These are phyloP conservation scores for Corythornis madagascariensis DNA, from an alignment of 2,113 vertebrate species.

Conservation along the genomic window DNA sequence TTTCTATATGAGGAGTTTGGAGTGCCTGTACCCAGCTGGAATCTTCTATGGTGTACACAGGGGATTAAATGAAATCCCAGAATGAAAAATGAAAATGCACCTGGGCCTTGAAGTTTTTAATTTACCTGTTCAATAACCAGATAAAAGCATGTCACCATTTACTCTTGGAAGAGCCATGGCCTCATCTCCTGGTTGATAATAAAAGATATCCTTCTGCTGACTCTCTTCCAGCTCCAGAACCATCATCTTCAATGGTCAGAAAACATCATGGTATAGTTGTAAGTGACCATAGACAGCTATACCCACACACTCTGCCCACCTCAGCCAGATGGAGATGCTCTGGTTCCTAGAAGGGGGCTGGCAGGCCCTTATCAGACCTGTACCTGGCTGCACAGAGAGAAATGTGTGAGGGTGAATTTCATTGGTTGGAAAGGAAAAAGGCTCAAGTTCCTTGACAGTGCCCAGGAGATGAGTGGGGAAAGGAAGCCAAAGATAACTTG, in stretches of 20 bases:
- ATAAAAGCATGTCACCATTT: rapidly evolving
- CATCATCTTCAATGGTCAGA: neutral
- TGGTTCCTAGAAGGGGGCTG: neutral
- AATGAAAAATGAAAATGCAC: neutral
- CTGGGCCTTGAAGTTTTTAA: neutral
- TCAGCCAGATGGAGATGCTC: neutral
- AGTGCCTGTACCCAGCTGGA: neutral
- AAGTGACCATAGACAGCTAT: neutral
- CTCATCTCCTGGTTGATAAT: neutral
- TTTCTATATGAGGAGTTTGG: neutral
- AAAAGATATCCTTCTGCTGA: neutral
- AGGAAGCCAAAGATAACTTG: neutral
- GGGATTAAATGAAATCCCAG: neutral
- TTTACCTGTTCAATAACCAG: neutral
- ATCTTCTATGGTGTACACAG: neutral
- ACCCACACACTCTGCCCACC: rapidly evolving
- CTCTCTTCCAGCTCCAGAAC: neutral
- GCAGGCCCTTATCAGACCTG: neutral
- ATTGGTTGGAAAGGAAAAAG: rapidly evolving
- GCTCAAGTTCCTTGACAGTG: neutral
- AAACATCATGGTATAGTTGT: neutral
- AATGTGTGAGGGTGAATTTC: neutral
- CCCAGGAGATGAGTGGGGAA: neutral
- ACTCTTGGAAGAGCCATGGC: neutral
- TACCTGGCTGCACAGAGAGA: neutral